A percentile compares a stretch with the other conserved stretches of the same genome.
Evolutionary conservation across 2,113 vertebrate genomes (phyloP).

Genomic region (Upupa epops): DNA sequence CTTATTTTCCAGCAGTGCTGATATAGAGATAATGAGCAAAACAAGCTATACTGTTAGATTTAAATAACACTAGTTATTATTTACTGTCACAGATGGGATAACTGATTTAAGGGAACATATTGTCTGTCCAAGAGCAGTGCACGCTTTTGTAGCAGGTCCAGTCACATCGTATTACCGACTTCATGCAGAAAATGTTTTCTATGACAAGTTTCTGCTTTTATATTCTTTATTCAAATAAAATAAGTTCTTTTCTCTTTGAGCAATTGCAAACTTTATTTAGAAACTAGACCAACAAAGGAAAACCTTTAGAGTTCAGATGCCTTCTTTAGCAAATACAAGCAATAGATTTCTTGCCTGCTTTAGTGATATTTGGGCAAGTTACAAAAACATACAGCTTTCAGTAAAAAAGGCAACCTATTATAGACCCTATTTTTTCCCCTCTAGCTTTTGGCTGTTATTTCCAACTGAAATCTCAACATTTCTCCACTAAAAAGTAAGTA

Average conservation of each 20-base stretch:
- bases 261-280: neutral
- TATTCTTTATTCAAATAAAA: neutral
- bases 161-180: neutral
- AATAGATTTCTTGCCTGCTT: neutral
- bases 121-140: neutral
- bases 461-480: neutral
- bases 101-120: neutral
- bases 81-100: neutral
- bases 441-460: neutral
- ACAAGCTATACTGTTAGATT: neutral
- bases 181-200: neutral
- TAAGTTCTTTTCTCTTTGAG: neutral
- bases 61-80: neutral
- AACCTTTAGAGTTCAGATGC: fast-evolving
- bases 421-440: neutral
- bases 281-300: neutral
- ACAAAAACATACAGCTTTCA: neutral
- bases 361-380: neutral
- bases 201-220: neutral
- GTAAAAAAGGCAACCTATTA: neutral
- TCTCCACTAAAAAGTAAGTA: neutral
- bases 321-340: neutral
- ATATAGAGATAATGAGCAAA: neutral
- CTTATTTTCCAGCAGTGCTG: neutral
- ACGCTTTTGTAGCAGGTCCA: neutral